phyloP scores from a whole-genome alignment of 2,113 vertebrate species.

The Poeciliopsis prolifica region DNA sequence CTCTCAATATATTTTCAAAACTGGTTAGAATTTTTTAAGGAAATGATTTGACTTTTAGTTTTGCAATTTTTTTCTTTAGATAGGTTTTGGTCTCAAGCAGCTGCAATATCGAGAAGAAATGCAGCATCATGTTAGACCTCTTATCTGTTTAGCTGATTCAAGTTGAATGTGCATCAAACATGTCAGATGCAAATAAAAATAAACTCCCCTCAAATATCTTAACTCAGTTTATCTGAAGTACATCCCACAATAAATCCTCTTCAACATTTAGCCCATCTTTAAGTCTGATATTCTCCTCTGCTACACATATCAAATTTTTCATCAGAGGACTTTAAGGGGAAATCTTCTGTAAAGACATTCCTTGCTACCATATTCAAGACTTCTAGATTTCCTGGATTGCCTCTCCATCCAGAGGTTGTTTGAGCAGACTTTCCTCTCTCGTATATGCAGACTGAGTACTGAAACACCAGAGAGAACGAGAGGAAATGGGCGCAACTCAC shows the following conservation, averaged over 20 bases:
- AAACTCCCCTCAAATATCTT: constrained; percentile 27
- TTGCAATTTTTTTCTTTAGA: constrained; percentile 22
- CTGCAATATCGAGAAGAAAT: constrained; percentile 56
- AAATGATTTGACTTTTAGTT: neutral
- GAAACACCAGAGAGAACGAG: constrained; percentile 45
- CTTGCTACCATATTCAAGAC: constrained; percentile 39
- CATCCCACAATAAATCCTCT: constrained; percentile 22
- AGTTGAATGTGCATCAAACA: constrained; percentile 41
- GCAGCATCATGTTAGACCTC: constrained; percentile 64
- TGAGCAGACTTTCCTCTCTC: constrained; percentile 17
- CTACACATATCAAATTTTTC: constrained; percentile 31
- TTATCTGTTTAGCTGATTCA: constrained; percentile 11
- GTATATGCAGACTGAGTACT: constrained; percentile 39
- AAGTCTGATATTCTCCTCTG: constrained; percentile 40
- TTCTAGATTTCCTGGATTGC: constrained; percentile 47
- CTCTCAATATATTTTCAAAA: constrained; percentile 36
- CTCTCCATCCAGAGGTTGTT: constrained; percentile 51
- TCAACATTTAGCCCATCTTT: constrained; percentile 22
- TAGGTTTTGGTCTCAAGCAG: constrained; percentile 39
- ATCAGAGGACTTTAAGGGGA: constrained; percentile 37
- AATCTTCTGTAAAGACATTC: constrained; percentile 43
- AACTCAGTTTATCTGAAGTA: constrained; percentile 39
- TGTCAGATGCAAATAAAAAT: constrained; percentile 1
- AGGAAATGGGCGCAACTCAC: constrained; percentile 68
- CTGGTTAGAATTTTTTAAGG: constrained; percentile 14